Evolutionary conservation across 2,113 vertebrate species (phyloP), one percentile per base, ranked within the genome.

Genomic region (Hippolais icterina): DNA sequence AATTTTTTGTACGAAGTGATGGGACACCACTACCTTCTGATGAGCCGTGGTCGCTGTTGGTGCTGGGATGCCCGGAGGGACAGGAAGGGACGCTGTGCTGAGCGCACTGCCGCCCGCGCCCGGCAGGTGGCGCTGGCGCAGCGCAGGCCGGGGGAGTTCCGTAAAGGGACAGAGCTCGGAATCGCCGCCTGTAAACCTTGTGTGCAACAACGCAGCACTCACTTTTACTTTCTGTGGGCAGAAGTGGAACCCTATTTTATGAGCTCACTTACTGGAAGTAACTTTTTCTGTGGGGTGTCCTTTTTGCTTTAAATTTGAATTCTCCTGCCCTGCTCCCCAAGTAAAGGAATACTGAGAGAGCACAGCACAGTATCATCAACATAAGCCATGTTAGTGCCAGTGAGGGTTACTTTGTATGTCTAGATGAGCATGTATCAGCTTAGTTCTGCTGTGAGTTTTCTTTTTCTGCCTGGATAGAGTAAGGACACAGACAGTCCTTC

Each of bases 111-210:
- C 56, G 8, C 22, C 50, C 24, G 53, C 44, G 31, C 33, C 68
- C 96, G 65, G 28, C 94, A 96, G 96, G 57, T 78, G 97, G 76
- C 93, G 75, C 41, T 39, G 71, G 41, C 47, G 83, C 77, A 44
- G 80, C 41, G 84, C 69, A 39, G 11, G 70, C 52, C 31, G 24
- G 8, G 25, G 33, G 8, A 1, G 64, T 7, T 9, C 19, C 28
- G 16, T 22, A 1, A 12, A 17, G 35, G n/a, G 5, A 7, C 18
- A 19, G 23, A 13, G 70, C 42, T 29, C 14, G 20, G 80, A 42
- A 6, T 27, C 8, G 5, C 12, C 28, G 63, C 19, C 31, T 22
- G 7, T 11, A 0, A 15, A 27, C 11, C 46, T 37, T 27, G 4
- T 23, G 25, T 31, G 60, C 44, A 4, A 0, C 61, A 12, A 12